phyloP scores from a whole-genome alignment of 1,140 invertebrate species.

The Helicorthomorpha holstii region DNA sequence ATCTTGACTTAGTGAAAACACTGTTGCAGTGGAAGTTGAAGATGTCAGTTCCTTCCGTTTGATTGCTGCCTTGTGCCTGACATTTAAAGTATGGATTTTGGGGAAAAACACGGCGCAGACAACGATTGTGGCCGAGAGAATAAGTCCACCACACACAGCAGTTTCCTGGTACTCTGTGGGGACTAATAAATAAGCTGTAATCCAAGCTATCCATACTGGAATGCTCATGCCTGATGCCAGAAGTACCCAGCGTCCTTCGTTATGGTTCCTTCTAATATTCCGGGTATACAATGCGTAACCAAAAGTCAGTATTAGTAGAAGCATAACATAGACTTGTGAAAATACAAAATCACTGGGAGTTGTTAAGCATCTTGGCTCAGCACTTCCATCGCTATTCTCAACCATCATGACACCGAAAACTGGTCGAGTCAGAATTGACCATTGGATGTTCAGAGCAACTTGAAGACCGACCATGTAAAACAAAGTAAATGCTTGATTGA shows the following conservation, averaged over 20 bases:
- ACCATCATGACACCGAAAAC: background rate
- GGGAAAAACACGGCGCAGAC: constrained; percentile 22
- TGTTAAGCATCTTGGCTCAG: constrained; percentile 13
- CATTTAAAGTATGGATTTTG: constrained; percentile 14
- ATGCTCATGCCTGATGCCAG: constrained; percentile 18
- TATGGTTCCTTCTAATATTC: constrained; percentile 18
- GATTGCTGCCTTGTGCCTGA: background rate
- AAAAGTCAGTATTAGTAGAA: constrained; percentile 19
- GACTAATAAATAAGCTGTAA: constrained; percentile 15
- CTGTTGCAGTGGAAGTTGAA: background rate
- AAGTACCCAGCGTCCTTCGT: constrained; percentile 22
- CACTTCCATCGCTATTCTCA: background rate
- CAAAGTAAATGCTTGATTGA: constrained; percentile 25
- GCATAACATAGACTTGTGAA: constrained; percentile 21
- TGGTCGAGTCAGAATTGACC: constrained; percentile 14
- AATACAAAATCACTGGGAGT: constrained; percentile 17
- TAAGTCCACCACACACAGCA: constrained; percentile 16
- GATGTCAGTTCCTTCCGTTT: background rate
- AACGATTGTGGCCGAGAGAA: constrained; percentile 18
- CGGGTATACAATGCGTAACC: constrained; percentile 11
- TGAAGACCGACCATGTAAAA: constrained; percentile 25
- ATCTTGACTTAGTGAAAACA: background rate
- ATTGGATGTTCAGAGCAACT: constrained; percentile 23
- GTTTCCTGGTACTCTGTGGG: constrained; percentile 18
- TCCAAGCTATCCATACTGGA: constrained; percentile 20